phyloP scores from a whole-genome alignment of 2,113 vertebrate genomes.

The Athene noctua region DNA sequence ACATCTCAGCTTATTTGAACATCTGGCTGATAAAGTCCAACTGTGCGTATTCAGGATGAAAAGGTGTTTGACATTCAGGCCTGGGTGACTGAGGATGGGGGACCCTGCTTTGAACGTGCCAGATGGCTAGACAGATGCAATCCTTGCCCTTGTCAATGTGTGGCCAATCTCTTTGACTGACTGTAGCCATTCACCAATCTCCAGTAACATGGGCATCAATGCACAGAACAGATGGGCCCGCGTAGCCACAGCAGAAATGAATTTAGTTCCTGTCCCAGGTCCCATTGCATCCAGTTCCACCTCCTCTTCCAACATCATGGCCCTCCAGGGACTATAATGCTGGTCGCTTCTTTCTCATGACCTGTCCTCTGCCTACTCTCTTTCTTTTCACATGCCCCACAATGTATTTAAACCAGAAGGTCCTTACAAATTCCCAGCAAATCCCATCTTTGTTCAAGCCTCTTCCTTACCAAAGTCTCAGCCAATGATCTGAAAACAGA shows the following conservation, averaged over 20 bases:
- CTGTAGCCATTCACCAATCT: constrained; percentile 41
- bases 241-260: neutral
- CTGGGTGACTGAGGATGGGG: constrained; percentile 54
- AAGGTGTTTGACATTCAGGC: constrained; percentile 69
- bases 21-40: constrained; percentile 60
- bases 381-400: neutral
- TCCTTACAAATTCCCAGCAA: neutral
- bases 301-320: neutral
- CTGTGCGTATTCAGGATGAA: neutral
- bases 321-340: neutral
- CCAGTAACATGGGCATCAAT: neutral
- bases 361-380: neutral
- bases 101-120: constrained; percentile 28
- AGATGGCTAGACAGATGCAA: constrained; percentile 59
- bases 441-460: neutral
- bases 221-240: constrained; percentile 55
- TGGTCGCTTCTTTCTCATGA: neutral
- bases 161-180: constrained; percentile 66
- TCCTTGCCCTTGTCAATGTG: constrained; percentile 60
- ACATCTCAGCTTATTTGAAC: constrained; percentile 53
- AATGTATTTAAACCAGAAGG: neutral
- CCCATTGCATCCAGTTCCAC: neutral
- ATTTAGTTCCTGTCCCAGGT: constrained; percentile 41
- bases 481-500: neutral
- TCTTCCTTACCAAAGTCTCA: neutral